Base-by-base conservation (phyloP, 2,113 vertebrate species). In the Ia io region DNA sequence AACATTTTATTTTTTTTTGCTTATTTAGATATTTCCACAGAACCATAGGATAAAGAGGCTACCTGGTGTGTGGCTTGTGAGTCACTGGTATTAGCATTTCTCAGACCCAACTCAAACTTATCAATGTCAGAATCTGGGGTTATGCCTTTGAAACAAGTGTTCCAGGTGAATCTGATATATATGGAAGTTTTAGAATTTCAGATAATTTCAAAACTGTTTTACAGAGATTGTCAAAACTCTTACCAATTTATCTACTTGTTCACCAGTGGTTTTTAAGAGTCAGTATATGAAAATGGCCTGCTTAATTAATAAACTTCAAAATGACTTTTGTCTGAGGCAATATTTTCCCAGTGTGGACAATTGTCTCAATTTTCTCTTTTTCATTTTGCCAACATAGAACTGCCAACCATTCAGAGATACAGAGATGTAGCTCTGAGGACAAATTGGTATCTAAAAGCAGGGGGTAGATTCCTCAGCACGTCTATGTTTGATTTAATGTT, bases 401-500 rank as follows among this genome's bases (percentile, higher is more conserved):
- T 92, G 91, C 49, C 49, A 74, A 9, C 25, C 12, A 70, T 59
- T 96, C 25, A 71, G 59, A 95, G 61, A 92, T 63, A 67, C 7
- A 10, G 6, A 88, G 47, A 88, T 78, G 44, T 83, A 90, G 47
- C 69, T 92, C 63, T 70, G 63, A 82, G 30, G 49, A 96, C 61
- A 91, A 91, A 94, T 76, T 73, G 35, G 3, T 49, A 37, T 90
- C 79, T 86, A 51, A 42, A 93, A 91, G 79, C 78, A 93, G 83
- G 78, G 37, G 63, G 78, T 89, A 82, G 89, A 94, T 79, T 94
- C 91, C 90, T 95, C 73, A 93, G 91, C 63, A 2, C 86, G 83
- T 91, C 69, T 96, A 90, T 95, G 88, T 94, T 93, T 97, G 95
- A 94, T 88, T 96, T 95, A 94, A 95, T 83, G 67, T 95, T 95